Evolutionary conservation across 2,888 invertebrate genomes (phyloP).

Genomic region (Dysmachus trigonus): DNA sequence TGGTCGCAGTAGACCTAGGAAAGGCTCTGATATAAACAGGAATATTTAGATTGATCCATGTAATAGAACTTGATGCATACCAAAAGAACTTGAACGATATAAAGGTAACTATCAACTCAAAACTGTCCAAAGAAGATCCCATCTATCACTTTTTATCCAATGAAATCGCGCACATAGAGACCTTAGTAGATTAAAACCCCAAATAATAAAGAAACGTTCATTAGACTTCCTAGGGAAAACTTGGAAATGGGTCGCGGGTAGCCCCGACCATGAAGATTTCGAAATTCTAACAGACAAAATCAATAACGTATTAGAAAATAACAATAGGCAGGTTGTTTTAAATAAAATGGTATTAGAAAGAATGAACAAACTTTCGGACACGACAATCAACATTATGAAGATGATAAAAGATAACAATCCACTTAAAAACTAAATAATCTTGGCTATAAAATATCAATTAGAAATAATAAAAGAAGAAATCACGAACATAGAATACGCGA

Average conservation of each 20-base stretch:
- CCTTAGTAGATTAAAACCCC: not conserved
- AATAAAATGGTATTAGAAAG: constrained; percentile 3
- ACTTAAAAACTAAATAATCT: constrained; percentile 14
- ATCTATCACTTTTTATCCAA: not conserved
- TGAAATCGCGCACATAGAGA: not conserved
- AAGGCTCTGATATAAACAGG: constrained; percentile 39
- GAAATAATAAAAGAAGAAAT: constrained; percentile 49
- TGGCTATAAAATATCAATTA: constrained; percentile 45
- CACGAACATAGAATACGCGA: constrained; percentile 46
- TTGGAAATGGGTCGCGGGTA: constrained; percentile 28
- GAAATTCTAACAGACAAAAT: constrained; percentile 16
- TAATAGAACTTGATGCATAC: constrained; percentile 33
- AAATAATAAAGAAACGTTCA: constrained; percentile 8
- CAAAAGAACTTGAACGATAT: not conserved
- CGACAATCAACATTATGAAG: not conserved
- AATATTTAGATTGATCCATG: constrained; percentile 44
- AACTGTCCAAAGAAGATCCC: not conserved
- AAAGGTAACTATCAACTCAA: not conserved
- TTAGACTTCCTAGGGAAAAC: constrained; percentile 19
- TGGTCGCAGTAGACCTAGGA: constrained; percentile 39
- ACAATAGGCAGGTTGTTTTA: constrained; percentile 17
- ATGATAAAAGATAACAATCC: not conserved
- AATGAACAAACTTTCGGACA: constrained; percentile 19
- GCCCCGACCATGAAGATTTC: constrained; percentile 21
- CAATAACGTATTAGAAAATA: constrained; percentile 16